Conservation (phyloP, 1,140 invertebrate species). For the Gryllus bimaculatus region DNA sequence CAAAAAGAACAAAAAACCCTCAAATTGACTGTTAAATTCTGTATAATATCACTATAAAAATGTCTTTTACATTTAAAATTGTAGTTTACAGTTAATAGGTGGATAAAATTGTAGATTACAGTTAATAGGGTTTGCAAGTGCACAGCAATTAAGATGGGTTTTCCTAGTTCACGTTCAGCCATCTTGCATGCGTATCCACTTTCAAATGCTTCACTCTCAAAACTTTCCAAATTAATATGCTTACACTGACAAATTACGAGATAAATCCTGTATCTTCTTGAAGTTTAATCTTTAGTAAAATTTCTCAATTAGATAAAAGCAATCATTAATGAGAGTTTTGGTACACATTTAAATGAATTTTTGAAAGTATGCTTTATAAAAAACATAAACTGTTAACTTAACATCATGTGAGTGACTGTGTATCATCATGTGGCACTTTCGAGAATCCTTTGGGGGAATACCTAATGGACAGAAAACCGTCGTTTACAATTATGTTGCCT, state of each 20-base stretch:
- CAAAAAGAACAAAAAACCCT: conserved; percentile 21
- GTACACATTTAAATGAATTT: too few relatives aligned
- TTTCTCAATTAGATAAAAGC: too few relatives aligned
- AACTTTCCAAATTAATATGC: conserved; percentile 10
- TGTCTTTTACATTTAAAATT: neutral
- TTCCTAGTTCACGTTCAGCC: neutral
- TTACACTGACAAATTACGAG: neutral
- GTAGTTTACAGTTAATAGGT: conserved; percentile 1
- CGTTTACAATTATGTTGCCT: too few relatives aligned
- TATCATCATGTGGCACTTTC: too few relatives aligned
- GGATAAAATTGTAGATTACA: neutral
- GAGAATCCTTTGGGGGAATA: too few relatives aligned
- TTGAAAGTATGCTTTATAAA: too few relatives aligned
- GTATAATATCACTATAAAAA: neutral
- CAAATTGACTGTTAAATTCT: conserved; percentile 2
- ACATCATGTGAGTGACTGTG: too few relatives aligned
- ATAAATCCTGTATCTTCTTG: neutral
- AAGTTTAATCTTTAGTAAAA: too few relatives aligned
- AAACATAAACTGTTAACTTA: too few relatives aligned
- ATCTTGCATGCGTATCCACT: neutral
- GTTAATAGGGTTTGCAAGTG: conserved; percentile 13
- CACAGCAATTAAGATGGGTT: conserved; percentile 6
- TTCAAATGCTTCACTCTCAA: conserved; percentile 7
- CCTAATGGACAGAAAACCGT: too few relatives aligned
- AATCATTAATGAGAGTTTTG: too few relatives aligned